Evolutionary conservation across 2,888 invertebrate genomes (phyloP), one percentile per base, ranked within the genome.

Genomic region (Andrena trimmerana): DNA sequence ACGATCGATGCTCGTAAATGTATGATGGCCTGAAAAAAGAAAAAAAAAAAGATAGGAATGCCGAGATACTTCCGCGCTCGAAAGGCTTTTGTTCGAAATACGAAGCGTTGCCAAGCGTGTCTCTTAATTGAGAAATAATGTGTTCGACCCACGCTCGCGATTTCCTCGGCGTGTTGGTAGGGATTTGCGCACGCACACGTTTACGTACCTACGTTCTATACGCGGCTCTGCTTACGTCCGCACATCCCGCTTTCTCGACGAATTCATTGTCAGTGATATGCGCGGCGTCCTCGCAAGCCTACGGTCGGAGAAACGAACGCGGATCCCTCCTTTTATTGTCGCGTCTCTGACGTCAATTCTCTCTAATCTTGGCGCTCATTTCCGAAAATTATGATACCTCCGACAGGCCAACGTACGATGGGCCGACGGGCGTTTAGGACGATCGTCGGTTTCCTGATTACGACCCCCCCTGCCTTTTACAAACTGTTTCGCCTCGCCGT

Each of bases 321-420:
- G 67, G 71, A 74, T 77, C 76, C 73, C 82, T 81, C 80, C 88
- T 88, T 86, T 83, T 88, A 88, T 86, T 88, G 85, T 86, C 82
- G 83, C 79, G 74, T 71, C 75, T 54, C 67, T 90, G 90, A 90
- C 90, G 90, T 90, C 90, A 90, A 90, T 90, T 79, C 83, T 85
- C 84, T 75, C 86, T 87, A 84, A 85, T 88, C 88, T 85, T 85
- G 81, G 82, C 63, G 67, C 78, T 82, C 81, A 84, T 81, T 86
- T 85, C 82, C 82, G 84, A 88, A 88, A 88, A 88, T 87, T 68
- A 88, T 74, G 83, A 81, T 81, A 72, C 57, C 24, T 52, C 68
- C 76, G 63, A 50, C 54, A 77, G 74, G 80, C 60, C 60, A 57
- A 73, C 63, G 71, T 33, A 71, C 68, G n/a, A 59, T 8, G 31